These are phyloP conservation scores for Nasua narica DNA, from an alignment of 2,797 vertebrate genomes.

Conservation along the genomic window DNA sequence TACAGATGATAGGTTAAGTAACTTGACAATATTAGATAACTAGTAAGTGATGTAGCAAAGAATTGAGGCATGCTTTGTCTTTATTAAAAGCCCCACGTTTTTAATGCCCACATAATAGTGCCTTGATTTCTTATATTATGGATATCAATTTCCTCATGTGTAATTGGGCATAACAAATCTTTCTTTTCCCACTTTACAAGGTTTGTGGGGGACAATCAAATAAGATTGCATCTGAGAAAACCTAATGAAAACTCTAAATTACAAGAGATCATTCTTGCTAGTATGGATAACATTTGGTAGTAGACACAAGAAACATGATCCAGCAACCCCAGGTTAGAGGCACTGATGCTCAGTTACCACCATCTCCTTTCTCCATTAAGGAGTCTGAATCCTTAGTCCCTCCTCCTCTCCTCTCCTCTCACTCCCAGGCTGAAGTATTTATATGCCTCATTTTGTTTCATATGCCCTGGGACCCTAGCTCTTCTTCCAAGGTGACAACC, in stretches of 20 bases:
- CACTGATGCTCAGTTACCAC: background rate
- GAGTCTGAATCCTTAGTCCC: background rate
- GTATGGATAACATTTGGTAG: background rate
- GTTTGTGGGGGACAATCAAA: background rate
- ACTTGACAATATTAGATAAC: background rate
- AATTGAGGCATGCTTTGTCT: background rate
- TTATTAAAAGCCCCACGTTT: background rate
- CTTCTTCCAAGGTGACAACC: background rate
- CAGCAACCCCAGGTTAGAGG: background rate
- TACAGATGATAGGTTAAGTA: background rate
- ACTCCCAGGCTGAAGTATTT: background rate
- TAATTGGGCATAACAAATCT: background rate
- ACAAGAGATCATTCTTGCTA: background rate
- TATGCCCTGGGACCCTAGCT: background rate
- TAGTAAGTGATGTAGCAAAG: background rate
- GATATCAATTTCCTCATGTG: background rate
- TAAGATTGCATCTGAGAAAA: background rate
- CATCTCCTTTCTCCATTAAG: background rate
- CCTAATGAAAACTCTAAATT: background rate
- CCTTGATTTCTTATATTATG: background rate
- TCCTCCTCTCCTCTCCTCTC: background rate
- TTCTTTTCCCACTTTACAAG: background rate
- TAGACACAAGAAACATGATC: background rate
- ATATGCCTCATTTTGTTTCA: background rate
- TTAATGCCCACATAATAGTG: background rate